Evolutionary conservation across 2,797 vertebrate species (phyloP).

Genomic region (Sitta carolinensis): DNA sequence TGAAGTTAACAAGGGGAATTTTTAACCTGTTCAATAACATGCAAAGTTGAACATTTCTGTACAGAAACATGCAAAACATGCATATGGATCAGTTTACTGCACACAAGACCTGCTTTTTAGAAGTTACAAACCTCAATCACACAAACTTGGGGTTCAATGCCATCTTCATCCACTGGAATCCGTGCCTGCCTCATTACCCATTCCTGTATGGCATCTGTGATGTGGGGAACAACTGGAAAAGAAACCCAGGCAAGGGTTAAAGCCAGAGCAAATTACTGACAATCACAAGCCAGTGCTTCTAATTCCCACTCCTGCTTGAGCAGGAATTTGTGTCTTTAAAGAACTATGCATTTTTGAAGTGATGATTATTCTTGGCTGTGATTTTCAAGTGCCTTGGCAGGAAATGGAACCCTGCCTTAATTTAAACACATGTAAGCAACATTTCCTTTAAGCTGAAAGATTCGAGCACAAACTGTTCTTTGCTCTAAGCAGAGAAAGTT

Average conservation of each 20-base stretch:
- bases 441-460: neutral
- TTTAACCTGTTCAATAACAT: neutral
- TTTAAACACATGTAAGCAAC: neutral
- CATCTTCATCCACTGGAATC: conserved; percentile 92
- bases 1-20: neutral
- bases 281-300: neutral
- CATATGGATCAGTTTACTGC: neutral
- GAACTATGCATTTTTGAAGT: neutral
- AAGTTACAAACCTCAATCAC: conserved; percentile 89
- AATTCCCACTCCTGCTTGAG: neutral
- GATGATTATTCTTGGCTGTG: neutral
- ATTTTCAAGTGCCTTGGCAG: conserved; percentile 15
- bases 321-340: neutral
- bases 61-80: neutral
- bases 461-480: conserved; percentile 17
- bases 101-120: neutral
- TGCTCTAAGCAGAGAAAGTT: neutral
- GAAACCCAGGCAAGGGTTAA: conserved; percentile 18
- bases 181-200: conserved; percentile 93
- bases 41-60: neutral
- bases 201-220: conserved; percentile 98
- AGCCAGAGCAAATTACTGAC: neutral
- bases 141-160: conserved; percentile 91
- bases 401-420: neutral
- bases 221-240: conserved; percentile 91